Evolutionary conservation across 2,797 vertebrate species (phyloP).

Genomic region (Mormyrops attenuatus): DNA sequence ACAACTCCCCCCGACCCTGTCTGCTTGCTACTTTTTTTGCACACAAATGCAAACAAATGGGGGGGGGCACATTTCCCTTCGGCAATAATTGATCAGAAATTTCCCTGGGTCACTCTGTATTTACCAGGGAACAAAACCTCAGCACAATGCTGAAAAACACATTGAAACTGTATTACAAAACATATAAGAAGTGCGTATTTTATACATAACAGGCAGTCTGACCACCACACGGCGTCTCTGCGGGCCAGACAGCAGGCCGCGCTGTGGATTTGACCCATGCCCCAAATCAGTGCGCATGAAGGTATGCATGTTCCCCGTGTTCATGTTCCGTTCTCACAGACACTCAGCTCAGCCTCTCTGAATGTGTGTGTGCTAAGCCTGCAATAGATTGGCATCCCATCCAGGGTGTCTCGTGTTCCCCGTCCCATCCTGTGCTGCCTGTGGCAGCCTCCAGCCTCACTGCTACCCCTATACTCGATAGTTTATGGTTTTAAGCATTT

Average conservation of each 20-base stretch:
- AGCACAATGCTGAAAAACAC: neutral
- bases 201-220: neutral
- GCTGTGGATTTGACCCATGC: neutral
- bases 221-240: neutral
- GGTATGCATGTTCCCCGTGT: neutral
- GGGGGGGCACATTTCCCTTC: neutral
- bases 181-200: neutral
- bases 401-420: neutral
- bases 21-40: neutral
- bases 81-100: neutral
- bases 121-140: neutral
- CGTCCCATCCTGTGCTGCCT: neutral
- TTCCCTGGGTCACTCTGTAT: neutral
- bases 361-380: neutral
- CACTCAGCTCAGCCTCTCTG: too few species aligned
- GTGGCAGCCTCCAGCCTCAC: neutral
- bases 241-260: neutral
- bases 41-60: neutral
- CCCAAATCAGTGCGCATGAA: neutral
- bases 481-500: neutral
- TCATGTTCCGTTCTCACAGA: neutral
- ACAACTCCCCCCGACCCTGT: neutral
- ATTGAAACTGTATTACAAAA: neutral
- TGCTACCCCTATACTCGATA: neutral
- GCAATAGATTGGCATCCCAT: neutral